These are phyloP conservation scores for Psittacula cyanocephala DNA, from an alignment of 2,113 vertebrate species.

Conservation along the genomic window DNA sequence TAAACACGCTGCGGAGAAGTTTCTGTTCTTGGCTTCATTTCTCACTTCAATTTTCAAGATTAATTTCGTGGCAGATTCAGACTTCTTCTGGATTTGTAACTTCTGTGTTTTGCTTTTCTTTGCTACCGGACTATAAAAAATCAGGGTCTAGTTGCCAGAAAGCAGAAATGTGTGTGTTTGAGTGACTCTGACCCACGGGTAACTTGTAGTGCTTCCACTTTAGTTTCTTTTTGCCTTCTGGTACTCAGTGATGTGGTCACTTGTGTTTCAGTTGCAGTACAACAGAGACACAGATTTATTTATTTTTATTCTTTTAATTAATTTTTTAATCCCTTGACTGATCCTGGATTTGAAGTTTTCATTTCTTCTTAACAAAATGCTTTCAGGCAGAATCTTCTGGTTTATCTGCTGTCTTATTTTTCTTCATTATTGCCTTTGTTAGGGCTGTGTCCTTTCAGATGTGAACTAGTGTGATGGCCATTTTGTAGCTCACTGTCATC, in stretches of 20 bases:
- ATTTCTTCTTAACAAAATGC: background rate
- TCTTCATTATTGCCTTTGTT: background rate
- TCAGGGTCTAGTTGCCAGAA: background rate
- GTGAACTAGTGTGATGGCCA: background rate
- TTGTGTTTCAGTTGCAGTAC: background rate
- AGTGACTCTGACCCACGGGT: background rate
- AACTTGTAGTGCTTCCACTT: background rate
- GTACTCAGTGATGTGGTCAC: background rate
- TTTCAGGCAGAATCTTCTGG: background rate
- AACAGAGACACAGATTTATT: background rate
- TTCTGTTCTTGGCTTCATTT: background rate
- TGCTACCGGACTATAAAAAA: background rate
- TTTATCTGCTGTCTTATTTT: background rate
- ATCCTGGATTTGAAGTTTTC: background rate
- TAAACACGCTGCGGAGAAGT: background rate
- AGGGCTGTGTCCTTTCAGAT: background rate
- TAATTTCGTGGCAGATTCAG: background rate
- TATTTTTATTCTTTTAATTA: rapidly evolving
- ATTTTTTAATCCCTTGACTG: background rate
- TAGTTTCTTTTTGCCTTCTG: background rate
- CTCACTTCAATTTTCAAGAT: background rate
- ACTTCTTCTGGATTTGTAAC: background rate
- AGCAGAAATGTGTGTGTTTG: background rate
- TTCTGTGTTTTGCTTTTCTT: background rate
- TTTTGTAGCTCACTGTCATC: background rate